These are phyloP conservation scores for Probaryconus sp. DNA, from an alignment of 1,140 invertebrate genomes.

Conservation along the genomic window DNA sequence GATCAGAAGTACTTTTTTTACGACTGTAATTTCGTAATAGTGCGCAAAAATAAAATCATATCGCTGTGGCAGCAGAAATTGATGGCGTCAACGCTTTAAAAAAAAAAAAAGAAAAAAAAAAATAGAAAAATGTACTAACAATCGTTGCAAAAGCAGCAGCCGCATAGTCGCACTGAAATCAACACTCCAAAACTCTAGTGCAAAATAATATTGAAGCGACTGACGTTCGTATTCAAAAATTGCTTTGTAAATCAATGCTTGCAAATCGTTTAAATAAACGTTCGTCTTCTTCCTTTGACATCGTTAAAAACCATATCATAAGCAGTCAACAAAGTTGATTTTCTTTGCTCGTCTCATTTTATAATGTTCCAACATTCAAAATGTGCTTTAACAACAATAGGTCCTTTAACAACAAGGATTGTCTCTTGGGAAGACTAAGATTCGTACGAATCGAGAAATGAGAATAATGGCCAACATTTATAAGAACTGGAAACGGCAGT, in stretches of 20 bases:
- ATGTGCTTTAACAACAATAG: conserved; percentile 15
- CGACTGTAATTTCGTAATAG: conserved; percentile 38
- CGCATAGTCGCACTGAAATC: too few relatives aligned
- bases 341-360: conserved; percentile 9
- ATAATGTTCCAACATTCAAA: conserved; percentile 19
- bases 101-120: conserved; percentile 2
- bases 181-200: conserved; percentile 6
- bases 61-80: conserved; percentile 5
- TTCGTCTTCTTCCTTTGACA: not conserved
- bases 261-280: not conserved
- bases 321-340: not conserved
- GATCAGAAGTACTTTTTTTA: conserved; percentile 31
- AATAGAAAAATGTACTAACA: too few relatives aligned
- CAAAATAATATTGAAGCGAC: not conserved
- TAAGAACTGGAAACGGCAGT: conserved; percentile 50
- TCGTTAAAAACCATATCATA: not conserved
- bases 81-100: not conserved
- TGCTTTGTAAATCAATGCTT: too few relatives aligned
- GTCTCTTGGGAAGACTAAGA: conserved; percentile 10
- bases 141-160: too few relatives aligned
- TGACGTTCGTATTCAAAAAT: conserved; percentile 1
- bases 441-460: conserved; percentile 20
- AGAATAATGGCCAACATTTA: conserved; percentile 55
- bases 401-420: conserved; percentile 5
- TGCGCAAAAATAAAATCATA: conserved; percentile 31